phyloP scores from a whole-genome alignment of 2,113 vertebrate genomes.

The Craseonycteris thonglongyai region DNA sequence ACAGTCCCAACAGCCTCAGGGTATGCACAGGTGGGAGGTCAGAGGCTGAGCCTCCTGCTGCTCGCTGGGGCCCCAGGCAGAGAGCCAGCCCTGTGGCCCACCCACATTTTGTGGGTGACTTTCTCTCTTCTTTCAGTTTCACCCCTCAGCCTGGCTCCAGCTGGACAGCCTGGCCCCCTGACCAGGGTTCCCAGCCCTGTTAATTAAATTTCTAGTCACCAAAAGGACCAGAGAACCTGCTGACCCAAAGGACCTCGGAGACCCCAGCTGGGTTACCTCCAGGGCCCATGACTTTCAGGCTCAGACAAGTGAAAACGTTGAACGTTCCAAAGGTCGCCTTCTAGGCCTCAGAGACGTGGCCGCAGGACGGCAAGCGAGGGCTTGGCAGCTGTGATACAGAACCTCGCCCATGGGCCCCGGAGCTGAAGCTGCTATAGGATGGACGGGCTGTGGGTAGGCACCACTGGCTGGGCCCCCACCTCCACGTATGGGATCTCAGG shows the following conservation, averaged over 20 bases:
- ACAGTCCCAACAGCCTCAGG: too few species aligned
- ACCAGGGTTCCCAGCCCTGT: not conserved
- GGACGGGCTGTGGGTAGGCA: fast-evolving
- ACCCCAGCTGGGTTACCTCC: too few species aligned
- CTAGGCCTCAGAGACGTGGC: not conserved
- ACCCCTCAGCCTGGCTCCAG: not conserved
- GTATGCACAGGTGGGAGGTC: not conserved
- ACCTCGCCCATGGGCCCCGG: not conserved
- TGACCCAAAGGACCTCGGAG: not conserved
- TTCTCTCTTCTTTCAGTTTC: not conserved
- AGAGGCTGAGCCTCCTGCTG: not conserved
- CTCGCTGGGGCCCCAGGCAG: not conserved
- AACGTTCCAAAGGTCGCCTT: not conserved
- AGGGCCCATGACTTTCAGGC: not conserved
- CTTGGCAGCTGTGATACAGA: not conserved
- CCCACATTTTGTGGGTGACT: not conserved
- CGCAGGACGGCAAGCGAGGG: fast-evolving
- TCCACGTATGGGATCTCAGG: not conserved
- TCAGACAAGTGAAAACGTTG: not conserved
- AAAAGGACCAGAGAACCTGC: not conserved
- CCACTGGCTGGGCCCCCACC: not conserved
- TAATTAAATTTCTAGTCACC: not conserved
- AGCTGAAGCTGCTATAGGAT: not conserved
- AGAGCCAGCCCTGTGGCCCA: not conserved
- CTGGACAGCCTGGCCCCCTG: fast-evolving